Evolutionary conservation across 2,797 vertebrate species (phyloP).

Genomic region (Alauda arvensis): DNA sequence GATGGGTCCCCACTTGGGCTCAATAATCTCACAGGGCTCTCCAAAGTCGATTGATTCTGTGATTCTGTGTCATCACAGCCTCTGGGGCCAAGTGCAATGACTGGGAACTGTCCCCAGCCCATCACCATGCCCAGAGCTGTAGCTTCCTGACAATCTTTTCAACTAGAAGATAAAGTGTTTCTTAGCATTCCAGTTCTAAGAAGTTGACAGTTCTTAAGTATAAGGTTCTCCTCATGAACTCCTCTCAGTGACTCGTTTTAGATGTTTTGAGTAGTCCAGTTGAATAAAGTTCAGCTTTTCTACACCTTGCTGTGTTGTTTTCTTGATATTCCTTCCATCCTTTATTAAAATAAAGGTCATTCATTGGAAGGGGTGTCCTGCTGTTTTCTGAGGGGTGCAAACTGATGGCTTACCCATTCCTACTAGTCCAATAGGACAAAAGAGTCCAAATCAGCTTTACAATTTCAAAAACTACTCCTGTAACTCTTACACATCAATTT

Average conservation of each 20-base stretch:
- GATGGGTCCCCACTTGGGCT: too few species aligned
- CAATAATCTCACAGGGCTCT: background rate
- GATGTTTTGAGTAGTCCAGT: background rate
- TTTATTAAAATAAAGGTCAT: background rate
- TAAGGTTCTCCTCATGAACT: background rate
- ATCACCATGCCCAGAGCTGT: accelerated
- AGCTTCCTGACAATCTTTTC: background rate
- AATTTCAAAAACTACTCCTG: background rate
- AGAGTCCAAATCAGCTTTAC: background rate
- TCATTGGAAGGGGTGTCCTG: background rate
- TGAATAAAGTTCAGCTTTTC: background rate
- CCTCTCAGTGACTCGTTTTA: accelerated
- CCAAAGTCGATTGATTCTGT: too few species aligned
- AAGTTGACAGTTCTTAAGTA: background rate
- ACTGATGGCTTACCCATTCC: background rate
- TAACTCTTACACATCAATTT: background rate
- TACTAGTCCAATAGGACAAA: background rate
- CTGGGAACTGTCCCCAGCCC: background rate
- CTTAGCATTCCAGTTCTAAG: accelerated
- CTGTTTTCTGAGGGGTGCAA: background rate
- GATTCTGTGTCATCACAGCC: background rate
- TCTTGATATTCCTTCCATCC: background rate
- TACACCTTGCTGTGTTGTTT: too few species aligned
- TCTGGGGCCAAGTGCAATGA: too few species aligned
- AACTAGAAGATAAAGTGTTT: background rate